Base-by-base conservation (phyloP, 2,888 invertebrate genomes). In the Elysia crispata region DNA sequence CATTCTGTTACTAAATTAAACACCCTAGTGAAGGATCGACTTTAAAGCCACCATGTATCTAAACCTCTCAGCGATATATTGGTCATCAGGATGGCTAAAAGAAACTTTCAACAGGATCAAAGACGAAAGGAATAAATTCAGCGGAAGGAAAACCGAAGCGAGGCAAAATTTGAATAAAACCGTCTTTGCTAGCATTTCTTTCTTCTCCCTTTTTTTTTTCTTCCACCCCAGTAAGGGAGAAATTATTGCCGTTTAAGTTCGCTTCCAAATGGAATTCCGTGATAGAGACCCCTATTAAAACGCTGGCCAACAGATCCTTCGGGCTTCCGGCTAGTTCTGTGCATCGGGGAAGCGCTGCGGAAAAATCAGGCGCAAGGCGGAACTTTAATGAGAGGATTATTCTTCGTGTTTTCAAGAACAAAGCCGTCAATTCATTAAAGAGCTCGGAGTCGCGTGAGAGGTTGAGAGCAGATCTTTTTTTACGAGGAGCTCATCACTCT, bases 321-420 rank as follows among this genome's bases (percentile, higher is more conserved):
- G 41, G 49, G 72, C 77, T 77, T 77, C 77, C 77, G 77, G 77
- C 70, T 70, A 77, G 69, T 77, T 77, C 72, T 41, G 60, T 77
- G 77, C 77, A 62, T 54, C 33, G 60, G 70, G 30, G 60, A 77
- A 25, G 33, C 66, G 41, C 57, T 69, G 80, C 78, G 82, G 82
- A 82, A 80, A 82, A 81, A 73, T 76, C 66, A 76, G 80, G 41
- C 41, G 81, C 79, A 84, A 81, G 78, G 72, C 77, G 70, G 72
- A 70, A 66, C 79, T 81, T 81, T 83, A 83, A 84, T 84, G 84
- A 83, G 82, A 70, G 78, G 80, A 83, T 82, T 80, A 82, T 77
- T 78, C 70, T 74, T 77, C 41, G 60, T 60, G 76, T 77, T 66
- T 78, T 66, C 76, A 80, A 78, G 78, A 80, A 82, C 80, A 82